Conservation (phyloP, 2,797 vertebrate genomes). For the Novumbra hubbsi region DNA sequence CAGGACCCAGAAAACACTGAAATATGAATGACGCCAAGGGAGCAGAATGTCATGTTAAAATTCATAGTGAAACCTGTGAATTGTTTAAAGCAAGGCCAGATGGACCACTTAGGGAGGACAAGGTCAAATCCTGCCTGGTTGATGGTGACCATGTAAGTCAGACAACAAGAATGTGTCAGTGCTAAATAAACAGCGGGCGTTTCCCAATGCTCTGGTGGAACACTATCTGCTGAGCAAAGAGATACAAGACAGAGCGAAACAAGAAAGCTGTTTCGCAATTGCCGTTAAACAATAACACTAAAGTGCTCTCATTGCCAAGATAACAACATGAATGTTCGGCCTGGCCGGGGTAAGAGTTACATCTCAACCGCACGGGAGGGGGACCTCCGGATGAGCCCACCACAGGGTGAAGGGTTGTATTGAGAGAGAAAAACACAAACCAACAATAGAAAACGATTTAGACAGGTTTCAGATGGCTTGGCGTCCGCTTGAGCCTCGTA, state of each 20-base stretch:
- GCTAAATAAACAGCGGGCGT: constrained; percentile 33
- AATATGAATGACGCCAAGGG: constrained; percentile 20
- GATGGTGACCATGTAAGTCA: constrained; percentile 25
- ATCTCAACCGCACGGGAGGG: constrained; percentile 53
- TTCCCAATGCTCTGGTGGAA: constrained; percentile 43
- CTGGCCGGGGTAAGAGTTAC: constrained; percentile 52
- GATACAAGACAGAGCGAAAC: constrained; percentile 30
- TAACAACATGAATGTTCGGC: constrained; percentile 53
- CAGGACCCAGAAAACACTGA: constrained; percentile 17
- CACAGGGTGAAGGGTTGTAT: constrained; percentile 45
- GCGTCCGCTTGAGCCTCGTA: constrained; percentile 56
- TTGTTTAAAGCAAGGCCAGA: constrained; percentile 15
- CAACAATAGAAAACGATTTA: constrained; percentile 61
- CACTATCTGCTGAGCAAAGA: constrained; percentile 30
- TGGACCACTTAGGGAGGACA: constrained; percentile 29
- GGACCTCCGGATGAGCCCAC: constrained; percentile 55
- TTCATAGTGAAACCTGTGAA: constrained; percentile 9
- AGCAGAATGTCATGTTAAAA: constrained; percentile 15
- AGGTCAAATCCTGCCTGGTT: constrained; percentile 35
- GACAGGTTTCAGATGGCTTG: constrained; percentile 64
- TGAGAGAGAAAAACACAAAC: constrained; percentile 49
- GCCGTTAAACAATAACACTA: constrained; percentile 52
- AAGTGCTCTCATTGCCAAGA: constrained; percentile 45
- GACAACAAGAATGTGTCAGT: constrained; percentile 18
- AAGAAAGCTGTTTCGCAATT: constrained; percentile 47